Conservation (phyloP, 2,113 vertebrate genomes). For the Pluvianellus socialis region DNA sequence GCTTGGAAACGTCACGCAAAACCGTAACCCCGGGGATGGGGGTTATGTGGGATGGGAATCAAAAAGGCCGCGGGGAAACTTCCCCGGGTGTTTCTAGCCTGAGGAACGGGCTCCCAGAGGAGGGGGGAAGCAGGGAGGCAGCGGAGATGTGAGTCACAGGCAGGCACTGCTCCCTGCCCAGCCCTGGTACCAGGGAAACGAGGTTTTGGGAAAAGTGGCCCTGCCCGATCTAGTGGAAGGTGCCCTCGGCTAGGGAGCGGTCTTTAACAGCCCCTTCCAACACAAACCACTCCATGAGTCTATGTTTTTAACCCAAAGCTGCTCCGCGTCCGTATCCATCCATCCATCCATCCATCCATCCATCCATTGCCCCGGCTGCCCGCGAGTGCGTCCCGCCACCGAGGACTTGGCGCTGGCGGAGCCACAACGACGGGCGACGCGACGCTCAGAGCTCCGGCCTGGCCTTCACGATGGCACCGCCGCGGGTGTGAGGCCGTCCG, state of each 20-base stretch:
- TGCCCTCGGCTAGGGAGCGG: too few relatives aligned
- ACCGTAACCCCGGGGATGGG: not conserved
- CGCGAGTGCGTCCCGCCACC: too few relatives aligned
- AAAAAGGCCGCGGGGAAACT: not conserved
- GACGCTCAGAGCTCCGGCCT: not conserved
- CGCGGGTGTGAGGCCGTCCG: fast-evolving
- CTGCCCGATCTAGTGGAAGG: not conserved
- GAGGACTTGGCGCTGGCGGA: too few relatives aligned
- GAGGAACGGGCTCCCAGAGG: not conserved
- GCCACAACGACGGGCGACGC: too few relatives aligned
- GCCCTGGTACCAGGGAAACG: not conserved
- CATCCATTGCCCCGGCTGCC: not conserved
- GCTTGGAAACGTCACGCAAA: not conserved
- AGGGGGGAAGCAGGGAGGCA: not conserved
- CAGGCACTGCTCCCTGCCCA: not conserved
- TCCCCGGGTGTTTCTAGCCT: not conserved
- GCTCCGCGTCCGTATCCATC: not conserved
- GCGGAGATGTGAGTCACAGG: not conserved
- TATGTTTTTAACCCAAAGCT: not conserved
- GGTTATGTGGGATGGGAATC: not conserved
- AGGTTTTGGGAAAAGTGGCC: fast-evolving
- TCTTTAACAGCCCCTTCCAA: not conserved
- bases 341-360: too few relatives aligned
- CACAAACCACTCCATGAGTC: not conserved
- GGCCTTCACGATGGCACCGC: not conserved